phyloP scores from a whole-genome alignment of 2,797 vertebrate genomes.

The Lacerta viridis region DNA sequence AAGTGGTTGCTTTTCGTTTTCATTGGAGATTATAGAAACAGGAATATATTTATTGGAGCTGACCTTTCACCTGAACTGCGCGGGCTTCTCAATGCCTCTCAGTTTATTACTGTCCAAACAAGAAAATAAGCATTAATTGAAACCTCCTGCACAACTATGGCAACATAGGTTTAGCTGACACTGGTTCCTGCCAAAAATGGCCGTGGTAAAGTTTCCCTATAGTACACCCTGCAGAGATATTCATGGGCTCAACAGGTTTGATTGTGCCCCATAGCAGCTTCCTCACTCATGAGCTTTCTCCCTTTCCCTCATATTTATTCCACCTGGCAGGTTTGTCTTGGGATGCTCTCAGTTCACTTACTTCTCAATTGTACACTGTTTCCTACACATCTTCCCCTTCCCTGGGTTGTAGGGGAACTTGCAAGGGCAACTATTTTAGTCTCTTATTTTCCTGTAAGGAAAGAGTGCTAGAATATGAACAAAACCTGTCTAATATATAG shows the following conservation, averaged over 20 bases:
- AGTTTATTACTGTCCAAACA: neutral
- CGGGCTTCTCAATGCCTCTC: neutral
- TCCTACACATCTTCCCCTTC: neutral
- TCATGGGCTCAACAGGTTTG: neutral
- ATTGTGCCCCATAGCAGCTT: neutral
- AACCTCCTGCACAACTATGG: neutral
- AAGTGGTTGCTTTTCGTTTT: conserved; percentile 11
- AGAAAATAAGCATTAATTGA: neutral
- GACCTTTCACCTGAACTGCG: neutral
- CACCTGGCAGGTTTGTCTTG: neutral
- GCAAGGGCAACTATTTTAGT: neutral
- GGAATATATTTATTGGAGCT: neutral
- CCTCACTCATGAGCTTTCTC: neutral
- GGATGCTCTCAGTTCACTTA: neutral
- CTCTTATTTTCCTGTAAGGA: neutral
- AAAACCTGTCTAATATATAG: neutral
- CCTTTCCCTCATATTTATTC: neutral
- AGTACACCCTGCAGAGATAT: neutral
- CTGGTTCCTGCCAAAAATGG: neutral
- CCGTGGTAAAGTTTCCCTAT: neutral
- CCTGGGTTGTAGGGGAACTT: neutral
- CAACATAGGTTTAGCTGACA: neutral
- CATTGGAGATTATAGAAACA: neutral
- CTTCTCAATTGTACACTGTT: neutral
- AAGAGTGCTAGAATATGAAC: neutral